These are phyloP conservation scores for Phragmatobia fuliginosa DNA, from an alignment of 2,888 invertebrate species.

Conservation along the genomic window DNA sequence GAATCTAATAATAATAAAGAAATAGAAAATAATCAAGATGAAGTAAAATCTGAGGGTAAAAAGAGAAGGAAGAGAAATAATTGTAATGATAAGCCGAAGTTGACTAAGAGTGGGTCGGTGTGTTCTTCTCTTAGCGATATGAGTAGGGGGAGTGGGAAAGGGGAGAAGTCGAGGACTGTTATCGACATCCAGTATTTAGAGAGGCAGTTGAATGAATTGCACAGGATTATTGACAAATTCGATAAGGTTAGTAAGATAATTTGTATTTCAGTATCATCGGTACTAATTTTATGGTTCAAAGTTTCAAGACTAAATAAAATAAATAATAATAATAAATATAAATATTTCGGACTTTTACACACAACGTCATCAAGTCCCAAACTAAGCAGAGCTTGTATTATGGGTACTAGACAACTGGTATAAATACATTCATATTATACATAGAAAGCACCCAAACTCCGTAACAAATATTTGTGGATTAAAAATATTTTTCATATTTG, in stretches of 20 bases:
- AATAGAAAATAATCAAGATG: slow-evolving; percentile 20
- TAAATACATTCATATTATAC: too few relatives aligned
- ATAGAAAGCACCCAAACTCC: too few relatives aligned
- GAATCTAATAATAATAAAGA: slow-evolving; percentile 27
- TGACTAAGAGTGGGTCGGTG: slow-evolving; percentile 71
- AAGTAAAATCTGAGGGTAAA: slow-evolving; percentile 27
- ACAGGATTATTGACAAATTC: slow-evolving; percentile 74
- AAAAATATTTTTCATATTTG: too few relatives aligned
- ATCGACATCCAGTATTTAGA: slow-evolving; percentile 80
- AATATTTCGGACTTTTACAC: too few relatives aligned
- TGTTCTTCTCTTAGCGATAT: slow-evolving; percentile 76
- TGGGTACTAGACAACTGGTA: too few relatives aligned
- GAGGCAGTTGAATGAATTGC: slow-evolving; percentile 84
- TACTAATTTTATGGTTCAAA: too few relatives aligned
- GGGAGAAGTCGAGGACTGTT: slow-evolving; percentile 38
- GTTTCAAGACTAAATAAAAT: too few relatives aligned
- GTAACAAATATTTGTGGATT: too few relatives aligned
- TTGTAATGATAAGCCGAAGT: slow-evolving; percentile 46
- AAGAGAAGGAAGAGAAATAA: slow-evolving; percentile 55
- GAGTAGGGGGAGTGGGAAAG: slow-evolving; percentile 62
- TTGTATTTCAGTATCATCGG: too few relatives aligned
- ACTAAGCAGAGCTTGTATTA: too few relatives aligned
- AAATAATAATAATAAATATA: too few relatives aligned
- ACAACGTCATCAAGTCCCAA: too few relatives aligned
- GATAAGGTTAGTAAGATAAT: slow-evolving; percentile 57